phyloP scores from a whole-genome alignment of 2,797 vertebrate species.

The Lateolabrax maculatus region DNA sequence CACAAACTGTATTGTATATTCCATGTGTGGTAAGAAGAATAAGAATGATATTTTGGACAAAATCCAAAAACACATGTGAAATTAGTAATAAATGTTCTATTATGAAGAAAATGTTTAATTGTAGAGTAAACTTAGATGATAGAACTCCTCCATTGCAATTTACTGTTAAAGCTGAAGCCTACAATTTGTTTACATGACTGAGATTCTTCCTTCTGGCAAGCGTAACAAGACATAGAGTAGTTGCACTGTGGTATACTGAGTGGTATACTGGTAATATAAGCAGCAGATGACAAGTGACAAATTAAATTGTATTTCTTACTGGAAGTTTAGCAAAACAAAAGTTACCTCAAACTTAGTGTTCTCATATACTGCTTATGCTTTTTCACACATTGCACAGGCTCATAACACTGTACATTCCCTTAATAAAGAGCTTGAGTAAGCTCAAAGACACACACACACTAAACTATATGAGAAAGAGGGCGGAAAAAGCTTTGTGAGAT shows the following conservation, averaged over 20 bases:
- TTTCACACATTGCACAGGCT: slow-evolving; percentile 29
- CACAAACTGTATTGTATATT: not conserved
- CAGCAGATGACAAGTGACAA: not conserved
- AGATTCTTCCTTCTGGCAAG: not conserved
- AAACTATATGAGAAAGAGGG: slow-evolving; percentile 20
- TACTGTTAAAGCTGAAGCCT: not conserved
- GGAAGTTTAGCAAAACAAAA: slow-evolving; percentile 27
- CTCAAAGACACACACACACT: slow-evolving; percentile 9
- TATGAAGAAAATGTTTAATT: too few relatives aligned
- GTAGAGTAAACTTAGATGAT: not conserved
- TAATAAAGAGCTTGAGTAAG: slow-evolving; percentile 32
- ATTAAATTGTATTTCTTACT: slow-evolving; percentile 1
- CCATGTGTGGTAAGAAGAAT: too few relatives aligned
- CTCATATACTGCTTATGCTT: slow-evolving; percentile 29
- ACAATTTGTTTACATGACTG: not conserved
- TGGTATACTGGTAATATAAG: not conserved
- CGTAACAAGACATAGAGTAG: not conserved
- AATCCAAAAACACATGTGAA: too few relatives aligned
- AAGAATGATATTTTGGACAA: not conserved
- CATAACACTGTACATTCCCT: slow-evolving; percentile 22
- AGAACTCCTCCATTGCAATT: not conserved
- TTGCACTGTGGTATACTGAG: not conserved
- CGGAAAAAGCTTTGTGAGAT: slow-evolving; percentile 47
- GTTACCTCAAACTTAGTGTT: not conserved
- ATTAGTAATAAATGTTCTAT: too few relatives aligned